phyloP scores from a whole-genome alignment of 2,888 invertebrate genomes.

The Beris chalybata region DNA sequence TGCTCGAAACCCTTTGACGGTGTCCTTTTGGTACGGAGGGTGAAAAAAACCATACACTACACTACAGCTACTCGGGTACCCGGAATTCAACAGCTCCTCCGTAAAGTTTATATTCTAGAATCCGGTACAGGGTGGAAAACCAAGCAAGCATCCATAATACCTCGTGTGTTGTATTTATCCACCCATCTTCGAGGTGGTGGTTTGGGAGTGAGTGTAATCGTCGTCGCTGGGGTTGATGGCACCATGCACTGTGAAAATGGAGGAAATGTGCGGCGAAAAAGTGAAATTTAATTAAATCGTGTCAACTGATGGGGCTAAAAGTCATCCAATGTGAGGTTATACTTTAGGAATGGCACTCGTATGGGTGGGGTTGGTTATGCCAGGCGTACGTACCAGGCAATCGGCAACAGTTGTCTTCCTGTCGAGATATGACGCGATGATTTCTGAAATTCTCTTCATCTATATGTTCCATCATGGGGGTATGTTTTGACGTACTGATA shows the following conservation, averaged over 20 bases:
- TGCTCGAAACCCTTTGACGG: slow-evolving; percentile 23
- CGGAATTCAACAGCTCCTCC: too few relatives aligned
- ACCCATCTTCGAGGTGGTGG: too few relatives aligned
- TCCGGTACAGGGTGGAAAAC: too few relatives aligned
- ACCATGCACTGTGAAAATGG: slow-evolving; percentile 18
- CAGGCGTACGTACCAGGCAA: slow-evolving; percentile 12
- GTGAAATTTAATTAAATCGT: slow-evolving; percentile 45
- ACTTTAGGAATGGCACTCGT: slow-evolving; percentile 19
- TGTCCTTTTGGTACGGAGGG: slow-evolving; percentile 5
- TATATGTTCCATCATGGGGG: background rate
- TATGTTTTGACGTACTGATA: too few relatives aligned
- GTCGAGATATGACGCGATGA: slow-evolving; percentile 34
- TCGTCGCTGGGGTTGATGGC: slow-evolving; percentile 16
- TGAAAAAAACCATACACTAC: slow-evolving; percentile 12
- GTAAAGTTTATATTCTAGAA: too few relatives aligned
- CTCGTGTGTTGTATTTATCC: too few relatives aligned
- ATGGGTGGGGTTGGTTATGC: slow-evolving; percentile 18
- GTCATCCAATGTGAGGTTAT: slow-evolving; percentile 35
- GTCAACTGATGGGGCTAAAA: slow-evolving; percentile 43
- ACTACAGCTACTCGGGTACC: too few relatives aligned
- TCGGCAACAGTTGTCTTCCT: slow-evolving; percentile 38
- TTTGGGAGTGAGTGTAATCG: background rate
- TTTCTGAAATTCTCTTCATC: slow-evolving; percentile 34
- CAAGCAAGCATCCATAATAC: too few relatives aligned
- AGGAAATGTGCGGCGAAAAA: slow-evolving; percentile 41